phyloP scores from a whole-genome alignment of 2,888 invertebrate species.

The Acronicta psi region DNA sequence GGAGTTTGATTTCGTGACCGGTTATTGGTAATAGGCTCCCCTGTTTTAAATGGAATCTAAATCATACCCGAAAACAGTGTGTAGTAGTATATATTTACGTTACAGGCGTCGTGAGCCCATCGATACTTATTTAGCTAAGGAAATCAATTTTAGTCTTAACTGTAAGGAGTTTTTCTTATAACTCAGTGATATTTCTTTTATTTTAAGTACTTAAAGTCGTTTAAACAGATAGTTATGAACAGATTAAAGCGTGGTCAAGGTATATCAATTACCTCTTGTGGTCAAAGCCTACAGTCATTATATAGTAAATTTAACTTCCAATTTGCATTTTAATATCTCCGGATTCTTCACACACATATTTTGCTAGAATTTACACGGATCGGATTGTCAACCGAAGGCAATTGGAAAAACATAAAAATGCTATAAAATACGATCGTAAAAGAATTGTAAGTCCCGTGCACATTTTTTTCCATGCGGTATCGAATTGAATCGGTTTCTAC shows the following conservation, averaged over 20 bases:
- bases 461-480: constrained; percentile 72
- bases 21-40: too few relatives aligned
- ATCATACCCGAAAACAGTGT: too few relatives aligned
- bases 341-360: constrained; percentile 77
- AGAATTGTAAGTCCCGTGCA: constrained; percentile 78
- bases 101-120: too few relatives aligned
- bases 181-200: constrained; percentile 19
- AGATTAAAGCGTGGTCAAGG: constrained; percentile 39
- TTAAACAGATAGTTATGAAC: constrained; percentile 26
- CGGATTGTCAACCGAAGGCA: constrained; percentile 82
- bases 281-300: constrained; percentile 44
- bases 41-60: too few relatives aligned
- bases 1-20: too few relatives aligned
- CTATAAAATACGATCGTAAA: constrained; percentile 86
- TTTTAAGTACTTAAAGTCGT: constrained; percentile 17
- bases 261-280: constrained; percentile 52
- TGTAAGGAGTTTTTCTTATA: too few relatives aligned
- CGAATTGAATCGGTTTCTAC: constrained; percentile 58
- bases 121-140: too few relatives aligned
- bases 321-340: constrained; percentile 83
- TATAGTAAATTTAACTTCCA: constrained; percentile 68
- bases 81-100: too few relatives aligned
- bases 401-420: constrained; percentile 85
- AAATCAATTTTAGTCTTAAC: too few relatives aligned
- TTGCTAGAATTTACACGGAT: constrained; percentile 84